A percentile compares a stretch with the other conserved stretches of the same genome.
Evolutionary conservation across 1,140 invertebrate species (phyloP).

Genomic region (Tetramorium simillimum): DNA sequence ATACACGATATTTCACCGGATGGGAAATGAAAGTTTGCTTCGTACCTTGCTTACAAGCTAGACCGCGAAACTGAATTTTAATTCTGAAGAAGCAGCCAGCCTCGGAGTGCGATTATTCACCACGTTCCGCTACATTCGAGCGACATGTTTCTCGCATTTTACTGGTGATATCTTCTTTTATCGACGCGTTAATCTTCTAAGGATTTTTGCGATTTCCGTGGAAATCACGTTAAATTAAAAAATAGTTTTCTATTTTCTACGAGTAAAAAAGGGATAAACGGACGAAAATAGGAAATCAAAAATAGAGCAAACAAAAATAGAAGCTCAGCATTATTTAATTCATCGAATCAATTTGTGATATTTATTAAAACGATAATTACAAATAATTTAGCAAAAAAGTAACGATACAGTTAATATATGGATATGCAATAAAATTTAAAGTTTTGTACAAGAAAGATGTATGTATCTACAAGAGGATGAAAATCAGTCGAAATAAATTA

Average conservation of each 20-base stretch:
- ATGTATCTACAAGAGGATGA: neutral
- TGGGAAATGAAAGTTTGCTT: slow-evolving; percentile 81
- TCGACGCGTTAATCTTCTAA: neutral
- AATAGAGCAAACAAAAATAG: neutral
- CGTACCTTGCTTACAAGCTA: slow-evolving; percentile 73
- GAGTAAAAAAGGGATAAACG: neutral
- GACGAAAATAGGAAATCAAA: neutral
- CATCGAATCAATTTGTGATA: neutral
- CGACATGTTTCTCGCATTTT: slow-evolving; percentile 34
- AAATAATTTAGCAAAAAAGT: neutral
- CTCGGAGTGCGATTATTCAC: slow-evolving; percentile 64
- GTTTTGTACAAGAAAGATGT: neutral
- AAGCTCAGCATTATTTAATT: neutral
- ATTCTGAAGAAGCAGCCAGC: slow-evolving; percentile 71
- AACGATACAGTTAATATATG: neutral
- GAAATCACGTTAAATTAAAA: neutral
- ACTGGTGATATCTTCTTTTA: neutral
- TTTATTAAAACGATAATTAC: neutral
- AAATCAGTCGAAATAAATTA: slow-evolving; percentile 16
- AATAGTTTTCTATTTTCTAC: neutral
- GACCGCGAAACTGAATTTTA: slow-evolving; percentile 79
- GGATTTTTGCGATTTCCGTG: neutral
- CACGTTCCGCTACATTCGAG: slow-evolving; percentile 41
- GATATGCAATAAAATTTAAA: neutral
- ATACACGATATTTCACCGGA: slow-evolving; percentile 81